Evolutionary conservation across 2,888 invertebrate species (phyloP).

Genomic region (Apamea monoglypha): DNA sequence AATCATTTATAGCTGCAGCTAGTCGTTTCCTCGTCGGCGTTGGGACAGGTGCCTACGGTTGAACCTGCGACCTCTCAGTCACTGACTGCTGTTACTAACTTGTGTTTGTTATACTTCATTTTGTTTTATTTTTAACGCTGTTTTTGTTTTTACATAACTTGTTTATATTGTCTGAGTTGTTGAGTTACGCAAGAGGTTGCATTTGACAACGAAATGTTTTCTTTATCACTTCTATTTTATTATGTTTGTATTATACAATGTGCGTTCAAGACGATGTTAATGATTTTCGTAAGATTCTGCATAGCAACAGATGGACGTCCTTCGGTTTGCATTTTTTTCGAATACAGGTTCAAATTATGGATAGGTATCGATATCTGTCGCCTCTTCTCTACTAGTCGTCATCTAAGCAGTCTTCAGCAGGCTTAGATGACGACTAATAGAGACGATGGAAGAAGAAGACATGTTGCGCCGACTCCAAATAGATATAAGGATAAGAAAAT

Average conservation of each 20-base stretch:
- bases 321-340: not conserved
- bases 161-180: not conserved
- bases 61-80: conserved; percentile 9
- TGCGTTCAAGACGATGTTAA: not conserved
- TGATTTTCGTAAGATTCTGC: conserved; percentile 8
- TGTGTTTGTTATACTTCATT: conserved; percentile 26
- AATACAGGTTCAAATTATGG: not conserved
- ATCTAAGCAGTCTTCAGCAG: no score
- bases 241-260: conserved; percentile 36
- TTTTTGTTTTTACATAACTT: conserved; percentile 10
- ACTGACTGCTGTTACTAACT: conserved; percentile 17
- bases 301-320: not conserved
- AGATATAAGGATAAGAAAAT: not conserved
- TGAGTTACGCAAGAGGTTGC: not conserved
- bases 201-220: conserved; percentile 1
- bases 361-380: not conserved
- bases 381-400: not conserved
- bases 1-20: not conserved
- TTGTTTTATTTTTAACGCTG: not conserved
- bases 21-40: not conserved
- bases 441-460: not conserved
- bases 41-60: not conserved
- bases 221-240: conserved; percentile 6
- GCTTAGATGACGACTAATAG: not conserved
- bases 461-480: not conserved